Evolutionary conservation across 2,113 vertebrate genomes (phyloP).

Genomic region (Lethenteron reissneri): DNA sequence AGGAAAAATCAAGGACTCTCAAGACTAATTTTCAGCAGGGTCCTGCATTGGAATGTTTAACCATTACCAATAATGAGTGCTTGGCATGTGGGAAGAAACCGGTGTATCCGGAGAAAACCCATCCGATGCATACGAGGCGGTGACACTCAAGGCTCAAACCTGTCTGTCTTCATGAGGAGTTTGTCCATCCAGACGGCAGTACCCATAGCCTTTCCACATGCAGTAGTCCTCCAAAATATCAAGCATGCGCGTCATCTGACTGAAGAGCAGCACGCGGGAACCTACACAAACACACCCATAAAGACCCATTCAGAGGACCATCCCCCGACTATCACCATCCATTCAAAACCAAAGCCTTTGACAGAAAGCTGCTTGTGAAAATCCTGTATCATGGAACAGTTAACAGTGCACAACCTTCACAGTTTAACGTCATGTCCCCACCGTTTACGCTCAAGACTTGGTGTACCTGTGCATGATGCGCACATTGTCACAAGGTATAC

Average conservation of each 20-base stretch:
- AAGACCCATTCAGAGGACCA: background rate
- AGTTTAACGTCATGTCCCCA: no score
- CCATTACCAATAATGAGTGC: background rate
- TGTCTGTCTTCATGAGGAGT: slow-evolving; percentile 93
- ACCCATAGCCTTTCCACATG: slow-evolving; percentile 88
- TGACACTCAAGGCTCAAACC: slow-evolving; percentile 20
- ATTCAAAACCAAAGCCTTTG: no score
- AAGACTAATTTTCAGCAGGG: no score
- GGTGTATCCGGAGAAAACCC: background rate
- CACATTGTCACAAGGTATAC: no score
- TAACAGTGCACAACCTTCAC: no score
- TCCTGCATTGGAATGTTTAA: background rate
- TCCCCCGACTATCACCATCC: no score
- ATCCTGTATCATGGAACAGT: no score
- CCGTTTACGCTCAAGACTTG: no score
- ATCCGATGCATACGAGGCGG: background rate
- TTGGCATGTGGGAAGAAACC: background rate
- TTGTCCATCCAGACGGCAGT: slow-evolving; percentile 81
- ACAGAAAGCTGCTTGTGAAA: no score
- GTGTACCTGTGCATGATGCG: no score
- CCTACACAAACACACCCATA: slow-evolving; percentile 22
- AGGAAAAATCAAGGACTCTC: no score
- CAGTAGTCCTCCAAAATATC: slow-evolving; percentile 98
- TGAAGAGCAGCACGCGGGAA: slow-evolving; percentile 82
- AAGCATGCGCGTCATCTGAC: slow-evolving; percentile 89